A percentile compares a stretch with the other conserved stretches of the same genome.
phyloP scores from a whole-genome alignment of 2,888 invertebrate genomes.

The Pammene aurita region DNA sequence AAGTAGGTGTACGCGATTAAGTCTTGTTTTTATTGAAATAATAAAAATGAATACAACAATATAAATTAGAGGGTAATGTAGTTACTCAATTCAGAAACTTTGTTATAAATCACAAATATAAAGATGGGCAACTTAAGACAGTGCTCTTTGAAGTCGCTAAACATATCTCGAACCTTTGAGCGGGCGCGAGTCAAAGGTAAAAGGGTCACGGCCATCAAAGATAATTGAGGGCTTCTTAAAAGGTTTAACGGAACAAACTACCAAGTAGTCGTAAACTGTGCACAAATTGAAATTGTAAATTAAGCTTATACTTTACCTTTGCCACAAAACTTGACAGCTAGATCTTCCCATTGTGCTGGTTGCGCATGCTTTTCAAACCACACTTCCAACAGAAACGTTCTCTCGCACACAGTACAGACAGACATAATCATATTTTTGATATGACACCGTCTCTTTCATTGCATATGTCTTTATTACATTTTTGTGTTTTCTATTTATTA shows the following conservation, averaged over 20 bases:
- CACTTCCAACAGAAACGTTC: no score
- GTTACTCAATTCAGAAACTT: conserved; percentile 36
- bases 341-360: no score
- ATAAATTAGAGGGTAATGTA: conserved; percentile 20
- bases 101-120: conserved; percentile 47
- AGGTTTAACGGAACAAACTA: conserved; percentile 49
- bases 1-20: no score
- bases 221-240: conserved; percentile 71
- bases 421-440: no score
- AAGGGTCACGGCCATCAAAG: conserved; percentile 73
- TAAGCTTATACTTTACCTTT: conserved; percentile 3
- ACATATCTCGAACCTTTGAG: conserved; percentile 61
- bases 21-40: not conserved
- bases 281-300: conserved; percentile 28
- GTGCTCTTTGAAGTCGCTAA: conserved; percentile 69
- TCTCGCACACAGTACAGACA: no score
- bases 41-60: not conserved
- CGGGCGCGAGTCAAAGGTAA: conserved; percentile 69
- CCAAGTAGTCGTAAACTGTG: conserved; percentile 28
- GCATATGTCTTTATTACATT: no score
- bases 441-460: no score
- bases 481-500: no score
- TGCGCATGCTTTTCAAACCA: no score
- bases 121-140: conserved; percentile 62
- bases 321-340: conserved; percentile 1